phyloP scores from a whole-genome alignment of 2,888 invertebrate species.

The Megastigmus dorsalis region DNA sequence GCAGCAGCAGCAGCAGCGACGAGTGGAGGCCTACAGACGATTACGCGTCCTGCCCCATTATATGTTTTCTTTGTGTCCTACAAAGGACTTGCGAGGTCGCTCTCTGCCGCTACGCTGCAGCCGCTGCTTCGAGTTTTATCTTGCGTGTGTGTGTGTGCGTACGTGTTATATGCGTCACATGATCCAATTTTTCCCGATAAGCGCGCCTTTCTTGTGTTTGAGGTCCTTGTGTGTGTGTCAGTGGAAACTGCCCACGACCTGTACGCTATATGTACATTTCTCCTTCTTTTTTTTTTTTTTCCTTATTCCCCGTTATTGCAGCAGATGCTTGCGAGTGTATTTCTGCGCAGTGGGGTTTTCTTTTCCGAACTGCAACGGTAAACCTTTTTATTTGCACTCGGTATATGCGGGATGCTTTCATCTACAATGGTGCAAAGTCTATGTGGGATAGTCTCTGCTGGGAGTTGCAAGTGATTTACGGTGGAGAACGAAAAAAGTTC shows the following conservation, averaged over 20 bases:
- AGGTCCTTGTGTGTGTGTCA: not conserved
- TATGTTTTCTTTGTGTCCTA: slow-evolving; percentile 12
- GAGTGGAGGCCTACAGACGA: too few species aligned
- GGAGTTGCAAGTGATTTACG: too few species aligned
- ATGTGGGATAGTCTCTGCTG: too few species aligned
- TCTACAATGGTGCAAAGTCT: too few species aligned
- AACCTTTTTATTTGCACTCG: not conserved
- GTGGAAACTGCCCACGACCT: slow-evolving; percentile 16
- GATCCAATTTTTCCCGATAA: slow-evolving; percentile 16
- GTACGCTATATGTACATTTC: slow-evolving; percentile 39
- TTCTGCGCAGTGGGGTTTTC: too few species aligned
- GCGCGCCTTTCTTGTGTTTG: not conserved
- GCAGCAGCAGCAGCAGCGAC: too few species aligned
- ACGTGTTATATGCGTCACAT: not conserved
- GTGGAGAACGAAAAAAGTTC: too few species aligned
- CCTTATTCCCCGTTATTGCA: slow-evolving; percentile 6
- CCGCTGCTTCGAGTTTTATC: too few species aligned
- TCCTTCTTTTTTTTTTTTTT: too few species aligned
- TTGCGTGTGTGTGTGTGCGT: not conserved
- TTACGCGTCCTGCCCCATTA: slow-evolving; percentile 1
- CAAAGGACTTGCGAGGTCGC: slow-evolving; percentile 1
- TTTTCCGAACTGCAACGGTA: too few species aligned
- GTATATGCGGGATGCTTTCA: not conserved
- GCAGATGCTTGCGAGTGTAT: too few species aligned
- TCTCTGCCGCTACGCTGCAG: too few species aligned